Conservation (phyloP, 2,113 vertebrate genomes). For the Cygnus buccinator region DNA sequence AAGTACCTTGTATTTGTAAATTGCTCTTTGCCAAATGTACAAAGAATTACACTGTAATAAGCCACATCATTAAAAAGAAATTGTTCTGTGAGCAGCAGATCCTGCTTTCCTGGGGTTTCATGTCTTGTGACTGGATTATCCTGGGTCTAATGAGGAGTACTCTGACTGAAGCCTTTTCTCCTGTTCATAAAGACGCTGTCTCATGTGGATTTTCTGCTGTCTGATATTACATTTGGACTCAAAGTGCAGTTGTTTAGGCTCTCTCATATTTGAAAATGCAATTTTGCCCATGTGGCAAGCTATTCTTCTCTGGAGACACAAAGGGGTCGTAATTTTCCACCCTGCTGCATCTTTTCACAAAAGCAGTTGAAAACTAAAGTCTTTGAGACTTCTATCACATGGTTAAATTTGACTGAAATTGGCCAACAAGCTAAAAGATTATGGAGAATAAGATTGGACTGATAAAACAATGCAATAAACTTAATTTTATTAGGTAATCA, state of each 20-base stretch:
- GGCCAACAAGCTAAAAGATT: not conserved
- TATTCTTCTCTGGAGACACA: not conserved
- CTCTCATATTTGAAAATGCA: not conserved
- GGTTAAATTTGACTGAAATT: not conserved
- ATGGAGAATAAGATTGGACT: not conserved
- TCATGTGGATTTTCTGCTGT: not conserved
- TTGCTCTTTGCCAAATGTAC: not conserved
- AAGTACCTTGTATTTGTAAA: not conserved
- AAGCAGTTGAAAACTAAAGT: not conserved
- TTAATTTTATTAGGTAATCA: not conserved
- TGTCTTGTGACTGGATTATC: conserved; percentile 29
- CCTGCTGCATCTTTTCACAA: not conserved
- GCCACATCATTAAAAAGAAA: conserved; percentile 25
- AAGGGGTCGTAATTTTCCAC: not conserved
- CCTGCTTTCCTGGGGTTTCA: conserved; percentile 6
- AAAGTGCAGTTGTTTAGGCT: not conserved
- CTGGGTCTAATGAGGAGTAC: not conserved
- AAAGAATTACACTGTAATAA: conserved; percentile 22
- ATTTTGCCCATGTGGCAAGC: not conserved
- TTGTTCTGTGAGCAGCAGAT: conserved; percentile 8
- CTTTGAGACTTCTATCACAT: not conserved
- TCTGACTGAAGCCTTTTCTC: conserved; percentile 36
- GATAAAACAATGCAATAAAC: not conserved
- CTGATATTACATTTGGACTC: not conserved
- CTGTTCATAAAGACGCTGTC: not conserved